These are phyloP conservation scores for Petroica traversi DNA, from an alignment of 2,113 vertebrate species.

Conservation along the genomic window DNA sequence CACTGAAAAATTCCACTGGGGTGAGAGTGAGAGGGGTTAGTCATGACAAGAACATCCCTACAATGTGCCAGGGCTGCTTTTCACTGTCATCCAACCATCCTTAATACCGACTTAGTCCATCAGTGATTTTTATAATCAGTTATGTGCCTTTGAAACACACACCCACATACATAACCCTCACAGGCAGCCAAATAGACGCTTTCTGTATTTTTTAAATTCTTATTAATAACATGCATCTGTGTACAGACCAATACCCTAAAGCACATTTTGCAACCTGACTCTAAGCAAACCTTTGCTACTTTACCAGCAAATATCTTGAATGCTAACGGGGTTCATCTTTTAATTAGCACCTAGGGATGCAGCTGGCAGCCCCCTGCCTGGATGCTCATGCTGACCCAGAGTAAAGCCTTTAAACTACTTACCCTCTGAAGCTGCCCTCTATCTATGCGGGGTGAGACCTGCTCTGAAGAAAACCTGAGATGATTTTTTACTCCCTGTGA, in stretches of 20 bases:
- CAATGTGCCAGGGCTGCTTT: slow-evolving; percentile 41
- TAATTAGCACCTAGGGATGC: not conserved
- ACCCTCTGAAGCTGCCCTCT: not conserved
- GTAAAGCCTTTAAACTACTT: not conserved
- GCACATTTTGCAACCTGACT: not conserved
- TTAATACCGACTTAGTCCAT: not conserved
- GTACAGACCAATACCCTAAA: not conserved
- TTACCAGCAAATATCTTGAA: not conserved
- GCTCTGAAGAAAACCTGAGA: not conserved
- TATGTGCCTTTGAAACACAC: slow-evolving; percentile 7
- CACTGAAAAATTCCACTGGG: slow-evolving; percentile 38
- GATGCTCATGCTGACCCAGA: accelerated
- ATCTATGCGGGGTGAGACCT: not conserved
- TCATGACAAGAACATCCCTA: slow-evolving; percentile 46
- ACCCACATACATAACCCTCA: not conserved
- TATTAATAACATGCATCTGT: not conserved
- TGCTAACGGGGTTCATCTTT: not conserved
- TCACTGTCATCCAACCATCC: not conserved
- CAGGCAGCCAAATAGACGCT: not conserved
- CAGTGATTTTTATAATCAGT: slow-evolving; percentile 23
- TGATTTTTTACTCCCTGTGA: not conserved
- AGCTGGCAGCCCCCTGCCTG: not conserved
- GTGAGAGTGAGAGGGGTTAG: slow-evolving; percentile 15
- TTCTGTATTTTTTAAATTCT: not conserved
- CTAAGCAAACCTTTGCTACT: not conserved